Conservation (phyloP, 2,797 vertebrate species). For the Acipenser oxyrinchus region DNA sequence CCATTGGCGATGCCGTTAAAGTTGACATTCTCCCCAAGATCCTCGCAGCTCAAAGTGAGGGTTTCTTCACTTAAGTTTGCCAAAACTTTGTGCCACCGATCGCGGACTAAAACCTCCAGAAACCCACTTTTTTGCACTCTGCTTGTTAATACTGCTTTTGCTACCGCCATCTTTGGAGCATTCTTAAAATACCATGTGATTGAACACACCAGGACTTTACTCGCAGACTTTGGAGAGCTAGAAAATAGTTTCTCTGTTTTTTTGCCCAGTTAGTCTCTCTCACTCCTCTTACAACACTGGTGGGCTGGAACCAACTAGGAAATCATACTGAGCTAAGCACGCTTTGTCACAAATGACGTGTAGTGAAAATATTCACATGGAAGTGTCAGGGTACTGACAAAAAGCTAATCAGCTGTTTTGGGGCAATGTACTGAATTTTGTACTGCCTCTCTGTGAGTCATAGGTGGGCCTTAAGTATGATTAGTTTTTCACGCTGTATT, state of each 20-base stretch:
- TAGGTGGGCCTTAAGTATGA: no score
- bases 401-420: no score
- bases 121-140: conserved; percentile 73
- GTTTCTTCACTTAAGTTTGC: conserved; percentile 74
- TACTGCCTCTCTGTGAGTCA: no score
- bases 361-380: no score
- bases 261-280: conserved; percentile 34
- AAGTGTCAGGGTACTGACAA: no score
- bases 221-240: conserved; percentile 43
- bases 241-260: conserved; percentile 30
- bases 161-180: conserved; percentile 85
- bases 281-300: conserved; percentile 40
- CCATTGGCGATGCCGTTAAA: conserved; percentile 68
- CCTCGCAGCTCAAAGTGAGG: conserved; percentile 79
- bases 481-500: no score
- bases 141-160: conserved; percentile 54
- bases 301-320: conserved; percentile 57
- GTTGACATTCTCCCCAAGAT: conserved; percentile 49
- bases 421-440: no score
- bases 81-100: conserved; percentile 86
- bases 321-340: conserved; percentile 30
- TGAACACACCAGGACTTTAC: conserved; percentile 51
- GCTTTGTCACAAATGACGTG: no score
- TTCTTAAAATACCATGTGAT: conserved; percentile 66
- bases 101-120: conserved; percentile 85